These are phyloP conservation scores for Smithornis capensis DNA, from an alignment of 2,113 vertebrate genomes.

Conservation along the genomic window DNA sequence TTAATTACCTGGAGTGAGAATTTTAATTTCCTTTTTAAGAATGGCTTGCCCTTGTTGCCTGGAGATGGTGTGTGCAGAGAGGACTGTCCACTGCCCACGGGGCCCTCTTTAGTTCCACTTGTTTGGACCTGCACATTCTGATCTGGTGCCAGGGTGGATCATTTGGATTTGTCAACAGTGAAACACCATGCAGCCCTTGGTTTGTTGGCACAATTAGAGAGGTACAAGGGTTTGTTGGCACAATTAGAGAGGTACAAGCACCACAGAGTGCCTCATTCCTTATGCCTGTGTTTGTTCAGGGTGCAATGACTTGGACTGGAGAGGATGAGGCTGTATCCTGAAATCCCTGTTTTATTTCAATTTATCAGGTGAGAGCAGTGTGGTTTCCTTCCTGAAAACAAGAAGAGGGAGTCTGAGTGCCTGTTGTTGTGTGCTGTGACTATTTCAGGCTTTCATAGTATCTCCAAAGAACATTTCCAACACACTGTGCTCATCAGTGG, in stretches of 20 bases:
- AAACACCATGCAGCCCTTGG: not conserved
- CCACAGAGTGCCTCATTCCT: fast-evolving
- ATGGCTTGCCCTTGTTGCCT: not conserved
- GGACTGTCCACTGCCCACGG: not conserved
- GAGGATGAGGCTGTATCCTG: not conserved
- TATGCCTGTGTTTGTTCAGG: not conserved
- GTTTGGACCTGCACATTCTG: not conserved
- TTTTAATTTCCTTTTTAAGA: not conserved
- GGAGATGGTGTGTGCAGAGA: not conserved
- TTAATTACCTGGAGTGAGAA: not conserved
- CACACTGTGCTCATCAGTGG: not conserved
- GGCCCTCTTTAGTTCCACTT: not conserved
- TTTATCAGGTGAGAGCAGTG: not conserved
- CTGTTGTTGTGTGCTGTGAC: not conserved
- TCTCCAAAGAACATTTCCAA: not conserved
- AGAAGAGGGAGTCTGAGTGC: not conserved
- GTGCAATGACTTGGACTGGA: not conserved
- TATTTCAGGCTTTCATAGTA: not conserved
- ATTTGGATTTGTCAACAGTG: not conserved
- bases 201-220: not conserved
- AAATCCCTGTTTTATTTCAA: not conserved
- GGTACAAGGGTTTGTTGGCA: not conserved
- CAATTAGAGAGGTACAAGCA: not conserved
- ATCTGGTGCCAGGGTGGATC: not conserved
- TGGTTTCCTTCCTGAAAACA: not conserved